Evolutionary conservation across 2,113 vertebrate genomes (phyloP).

Genomic region (Macquaria australasica): DNA sequence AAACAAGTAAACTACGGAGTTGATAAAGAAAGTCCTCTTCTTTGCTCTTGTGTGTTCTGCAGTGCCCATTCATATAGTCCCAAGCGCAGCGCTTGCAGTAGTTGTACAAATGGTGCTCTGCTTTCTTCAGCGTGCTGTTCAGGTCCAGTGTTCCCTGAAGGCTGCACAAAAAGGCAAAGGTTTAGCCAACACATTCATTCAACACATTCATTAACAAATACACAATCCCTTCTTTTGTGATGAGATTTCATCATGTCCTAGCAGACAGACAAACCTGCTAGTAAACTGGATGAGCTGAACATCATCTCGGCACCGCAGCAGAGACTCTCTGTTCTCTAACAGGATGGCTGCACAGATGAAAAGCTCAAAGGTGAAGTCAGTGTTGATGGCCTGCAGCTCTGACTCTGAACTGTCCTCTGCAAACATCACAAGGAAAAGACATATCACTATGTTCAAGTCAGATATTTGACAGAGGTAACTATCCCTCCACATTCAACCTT

Average conservation of each 20-base stretch:
- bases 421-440: slow-evolving; percentile 28
- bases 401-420: slow-evolving; percentile 69
- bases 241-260: not conserved
- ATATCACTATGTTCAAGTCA: not conserved
- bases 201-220: not conserved
- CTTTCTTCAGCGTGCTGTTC: slow-evolving; percentile 83
- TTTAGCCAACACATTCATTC: not conserved
- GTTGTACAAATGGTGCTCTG: slow-evolving; percentile 84
- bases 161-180: slow-evolving; percentile 61
- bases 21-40: slow-evolving; percentile 81
- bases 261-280: slow-evolving; percentile 74
- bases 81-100: slow-evolving; percentile 84
- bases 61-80: slow-evolving; percentile 70
- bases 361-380: slow-evolving; percentile 87
- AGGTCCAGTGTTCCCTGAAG: slow-evolving; percentile 85
- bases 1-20: slow-evolving; percentile 83
- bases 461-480: not conserved
- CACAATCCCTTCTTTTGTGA: not conserved
- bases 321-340: slow-evolving; percentile 80
- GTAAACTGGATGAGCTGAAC: slow-evolving; percentile 85
- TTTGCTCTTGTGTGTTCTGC: slow-evolving; percentile 65
- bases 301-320: slow-evolving; percentile 82
- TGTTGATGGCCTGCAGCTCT: slow-evolving; percentile 77
- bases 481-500: not conserved
- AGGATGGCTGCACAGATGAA: slow-evolving; percentile 88